phyloP scores from a whole-genome alignment of 2,113 vertebrate genomes.

The Tretioscincus oriximinensis region DNA sequence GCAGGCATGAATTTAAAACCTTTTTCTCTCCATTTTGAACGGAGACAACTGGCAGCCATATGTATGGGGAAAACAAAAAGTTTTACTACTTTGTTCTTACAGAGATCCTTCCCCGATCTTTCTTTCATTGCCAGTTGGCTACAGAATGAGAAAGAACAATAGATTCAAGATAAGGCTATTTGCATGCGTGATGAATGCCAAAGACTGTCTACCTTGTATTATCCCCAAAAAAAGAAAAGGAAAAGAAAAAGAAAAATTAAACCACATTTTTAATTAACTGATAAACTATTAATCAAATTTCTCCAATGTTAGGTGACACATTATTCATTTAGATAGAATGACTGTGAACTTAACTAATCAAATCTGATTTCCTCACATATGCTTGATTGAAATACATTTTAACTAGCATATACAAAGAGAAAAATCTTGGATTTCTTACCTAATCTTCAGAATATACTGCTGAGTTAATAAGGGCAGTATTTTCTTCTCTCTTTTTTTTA shows the following conservation, averaged over 20 bases:
- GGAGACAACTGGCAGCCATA: constrained; percentile 49
- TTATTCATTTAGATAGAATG: constrained; percentile 88
- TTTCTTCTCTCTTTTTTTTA: constrained; percentile 64
- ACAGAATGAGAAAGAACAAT: constrained; percentile 74
- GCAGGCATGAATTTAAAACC: constrained; percentile 4
- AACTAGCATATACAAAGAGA: constrained; percentile 84
- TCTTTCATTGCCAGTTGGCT: constrained; percentile 78
- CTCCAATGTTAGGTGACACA: constrained; percentile 88
- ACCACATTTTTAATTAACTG: constrained; percentile 86
- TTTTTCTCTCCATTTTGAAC: not conserved
- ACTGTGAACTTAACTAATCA: constrained; percentile 89
- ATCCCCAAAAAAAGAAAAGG: constrained; percentile 79
- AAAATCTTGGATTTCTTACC: constrained; percentile 82
- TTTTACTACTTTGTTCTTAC: constrained; percentile 58
- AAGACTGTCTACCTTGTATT: constrained; percentile 83
- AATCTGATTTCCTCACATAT: constrained; percentile 88
- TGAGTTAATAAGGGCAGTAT: constrained; percentile 86
- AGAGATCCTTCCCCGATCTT: constrained; percentile 62
- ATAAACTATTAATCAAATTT: constrained; percentile 90
- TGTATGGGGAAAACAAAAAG: constrained; percentile 57
- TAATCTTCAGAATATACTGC: constrained; percentile 85
- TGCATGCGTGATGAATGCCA: constrained; percentile 84
- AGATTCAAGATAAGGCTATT: constrained; percentile 81
- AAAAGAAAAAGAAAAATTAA: constrained; percentile 73
- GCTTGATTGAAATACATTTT: constrained; percentile 88